Evolutionary conservation across 2,113 vertebrate genomes (phyloP).

Genomic region (Cervus canadensis): DNA sequence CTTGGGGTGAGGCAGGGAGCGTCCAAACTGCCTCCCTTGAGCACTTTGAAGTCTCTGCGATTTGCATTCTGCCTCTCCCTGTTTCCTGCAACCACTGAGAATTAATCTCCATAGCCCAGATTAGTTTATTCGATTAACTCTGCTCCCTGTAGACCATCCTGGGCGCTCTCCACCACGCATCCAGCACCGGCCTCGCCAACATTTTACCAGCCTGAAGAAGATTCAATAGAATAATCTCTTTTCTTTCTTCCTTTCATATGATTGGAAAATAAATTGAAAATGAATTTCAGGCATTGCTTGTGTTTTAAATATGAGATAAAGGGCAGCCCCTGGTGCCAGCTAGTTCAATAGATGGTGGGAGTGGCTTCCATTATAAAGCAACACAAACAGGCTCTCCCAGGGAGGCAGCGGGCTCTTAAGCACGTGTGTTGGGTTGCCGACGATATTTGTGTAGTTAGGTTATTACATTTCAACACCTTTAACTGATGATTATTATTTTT

Average conservation of each 20-base stretch:
- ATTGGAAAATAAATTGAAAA: slow-evolving; percentile 91
- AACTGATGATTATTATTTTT: slow-evolving; percentile 66
- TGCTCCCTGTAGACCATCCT: slow-evolving; percentile 78
- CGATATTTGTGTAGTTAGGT: slow-evolving; percentile 79
- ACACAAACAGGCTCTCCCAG: slow-evolving; percentile 77
- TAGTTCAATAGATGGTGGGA: slow-evolving; percentile 73
- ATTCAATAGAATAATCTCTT: slow-evolving; percentile 83
- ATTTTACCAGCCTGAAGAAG: slow-evolving; percentile 77
- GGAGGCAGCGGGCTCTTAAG: slow-evolving; percentile 77
- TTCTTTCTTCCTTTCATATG: slow-evolving; percentile 79
- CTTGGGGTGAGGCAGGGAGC: slow-evolving; percentile 75
- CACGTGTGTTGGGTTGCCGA: slow-evolving; percentile 70
- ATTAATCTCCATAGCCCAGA: slow-evolving; percentile 85
- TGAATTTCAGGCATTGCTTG: slow-evolving; percentile 85
- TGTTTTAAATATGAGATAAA: slow-evolving; percentile 88
- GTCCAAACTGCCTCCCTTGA: slow-evolving; percentile 74
- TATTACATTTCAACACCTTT: slow-evolving; percentile 72
- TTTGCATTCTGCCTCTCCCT: slow-evolving; percentile 80
- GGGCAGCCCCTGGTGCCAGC: slow-evolving; percentile 73
- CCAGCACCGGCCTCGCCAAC: slow-evolving; percentile 74
- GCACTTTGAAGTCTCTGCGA: slow-evolving; percentile 72
- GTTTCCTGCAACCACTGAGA: slow-evolving; percentile 68
- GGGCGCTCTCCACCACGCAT: slow-evolving; percentile 76
- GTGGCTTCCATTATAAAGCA: slow-evolving; percentile 77
- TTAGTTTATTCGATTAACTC: slow-evolving; percentile 86